Conservation (phyloP, 1,140 invertebrate genomes). For the Philopotamus ludificatus region DNA sequence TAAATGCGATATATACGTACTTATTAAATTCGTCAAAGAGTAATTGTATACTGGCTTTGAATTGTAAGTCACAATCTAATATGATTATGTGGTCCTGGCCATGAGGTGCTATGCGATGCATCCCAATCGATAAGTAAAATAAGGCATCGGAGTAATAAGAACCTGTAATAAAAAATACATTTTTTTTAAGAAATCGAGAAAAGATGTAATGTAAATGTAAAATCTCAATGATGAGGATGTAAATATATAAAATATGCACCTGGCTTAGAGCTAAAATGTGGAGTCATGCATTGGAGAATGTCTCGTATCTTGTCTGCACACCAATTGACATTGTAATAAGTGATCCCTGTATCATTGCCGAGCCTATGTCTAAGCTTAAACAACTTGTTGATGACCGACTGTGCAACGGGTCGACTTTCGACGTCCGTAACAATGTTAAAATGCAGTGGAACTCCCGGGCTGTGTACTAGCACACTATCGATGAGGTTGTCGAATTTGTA, state of each 20-base stretch:
- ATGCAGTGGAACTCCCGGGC: conserved; percentile 52
- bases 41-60: conserved; percentile 67
- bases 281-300: conserved; percentile 69
- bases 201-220: conserved; percentile 10
- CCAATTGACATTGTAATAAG: conserved; percentile 63
- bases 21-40: conserved; percentile 69
- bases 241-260: conserved; percentile 47
- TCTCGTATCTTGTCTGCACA: conserved; percentile 62
- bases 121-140: conserved; percentile 77
- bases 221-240: conserved; percentile 18
- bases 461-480: conserved; percentile 13
- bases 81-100: conserved; percentile 66
- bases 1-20: conserved; percentile 47
- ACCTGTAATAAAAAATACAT: conserved; percentile 50
- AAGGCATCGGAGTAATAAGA: conserved; percentile 81
- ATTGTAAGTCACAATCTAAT: conserved; percentile 79
- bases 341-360: conserved; percentile 50
- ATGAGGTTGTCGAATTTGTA: conserved; percentile 22
- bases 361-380: conserved; percentile 46
- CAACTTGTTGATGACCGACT: conserved; percentile 54
- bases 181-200: conserved; percentile 4
- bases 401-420: conserved; percentile 62
- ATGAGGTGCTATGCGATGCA: conserved; percentile 68
- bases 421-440: conserved; percentile 71
- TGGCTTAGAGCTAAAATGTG: conserved; percentile 73